phyloP scores from a whole-genome alignment of 2,888 invertebrate genomes.

The Conus canariensis region DNA sequence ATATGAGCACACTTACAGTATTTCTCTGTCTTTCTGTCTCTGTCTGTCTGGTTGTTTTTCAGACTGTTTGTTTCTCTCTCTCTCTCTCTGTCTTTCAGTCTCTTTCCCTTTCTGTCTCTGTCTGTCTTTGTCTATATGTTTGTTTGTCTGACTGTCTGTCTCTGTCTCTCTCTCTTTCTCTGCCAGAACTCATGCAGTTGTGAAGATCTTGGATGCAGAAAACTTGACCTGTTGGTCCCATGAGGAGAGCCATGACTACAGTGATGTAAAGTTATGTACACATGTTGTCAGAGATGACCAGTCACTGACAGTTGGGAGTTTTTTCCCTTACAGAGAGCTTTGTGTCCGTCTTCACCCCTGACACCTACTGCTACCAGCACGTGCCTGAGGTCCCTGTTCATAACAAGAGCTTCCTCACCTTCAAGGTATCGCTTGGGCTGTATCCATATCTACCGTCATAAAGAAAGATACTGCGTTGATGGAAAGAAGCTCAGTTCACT shows the following conservation, averaged over 20 bases:
- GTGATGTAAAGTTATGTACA: not conserved
- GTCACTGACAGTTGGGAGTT: not conserved
- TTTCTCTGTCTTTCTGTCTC: not conserved
- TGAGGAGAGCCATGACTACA: too few species aligned
- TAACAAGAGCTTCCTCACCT: conserved; percentile 72
- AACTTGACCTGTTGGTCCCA: too few species aligned
- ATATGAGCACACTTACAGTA: not conserved
- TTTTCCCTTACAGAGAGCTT: conserved; percentile 69
- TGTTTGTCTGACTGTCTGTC: not conserved
- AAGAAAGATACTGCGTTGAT: too few species aligned
- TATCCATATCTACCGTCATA: too few species aligned
- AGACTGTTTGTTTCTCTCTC: not conserved
- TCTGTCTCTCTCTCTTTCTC: too few species aligned
- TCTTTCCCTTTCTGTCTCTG: not conserved
- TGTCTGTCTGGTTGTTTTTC: not conserved
- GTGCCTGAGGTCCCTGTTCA: conserved; percentile 75
- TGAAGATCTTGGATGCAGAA: too few species aligned
- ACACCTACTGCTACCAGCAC: conserved; percentile 73
- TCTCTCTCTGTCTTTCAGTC: not conserved
- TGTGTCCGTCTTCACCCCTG: conserved; percentile 75
- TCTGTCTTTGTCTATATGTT: not conserved
- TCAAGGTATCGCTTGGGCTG: conserved; percentile 54
- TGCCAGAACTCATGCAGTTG: too few species aligned
- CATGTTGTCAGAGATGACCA: too few species aligned
- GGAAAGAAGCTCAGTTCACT: too few species aligned